phyloP scores from a whole-genome alignment of 1,140 invertebrate genomes.

The Scylla paramamosain region DNA sequence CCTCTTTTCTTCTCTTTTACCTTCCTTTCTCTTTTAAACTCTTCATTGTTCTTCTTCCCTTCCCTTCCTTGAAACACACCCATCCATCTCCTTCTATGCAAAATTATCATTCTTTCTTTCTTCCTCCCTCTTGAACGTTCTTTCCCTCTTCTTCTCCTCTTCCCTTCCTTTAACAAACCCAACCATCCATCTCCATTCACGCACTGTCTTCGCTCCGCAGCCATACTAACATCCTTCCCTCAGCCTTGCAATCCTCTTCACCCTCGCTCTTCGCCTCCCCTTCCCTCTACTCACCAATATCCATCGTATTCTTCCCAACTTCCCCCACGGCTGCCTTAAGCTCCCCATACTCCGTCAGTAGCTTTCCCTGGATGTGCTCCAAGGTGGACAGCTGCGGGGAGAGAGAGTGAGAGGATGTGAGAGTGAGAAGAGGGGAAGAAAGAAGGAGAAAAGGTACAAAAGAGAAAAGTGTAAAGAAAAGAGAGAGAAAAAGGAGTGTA shows the following conservation, averaged over 20 bases:
- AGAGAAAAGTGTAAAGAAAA: not conserved
- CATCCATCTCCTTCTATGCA: not conserved
- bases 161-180: too few species aligned
- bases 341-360: conserved; percentile 75
- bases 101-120: too few species aligned
- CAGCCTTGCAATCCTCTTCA: not conserved
- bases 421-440: not conserved
- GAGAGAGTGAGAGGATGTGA: conserved; percentile 24
- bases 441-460: not conserved
- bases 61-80: not conserved
- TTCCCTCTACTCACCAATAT: conserved; percentile 50
- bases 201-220: too few species aligned
- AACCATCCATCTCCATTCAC: not conserved
- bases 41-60: not conserved
- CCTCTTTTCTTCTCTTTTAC: not conserved
- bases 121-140: too few species aligned
- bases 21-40: not conserved
- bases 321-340: conserved; percentile 69
- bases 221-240: not conserved
- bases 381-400: conserved; percentile 67
- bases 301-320: conserved; percentile 63
- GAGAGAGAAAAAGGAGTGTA: not conserved
- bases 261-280: not conserved
- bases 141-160: too few species aligned
- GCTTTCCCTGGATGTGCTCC: conserved; percentile 76